phyloP scores from a whole-genome alignment of 2,888 invertebrate genomes.

The Stenichneumon culpator region DNA sequence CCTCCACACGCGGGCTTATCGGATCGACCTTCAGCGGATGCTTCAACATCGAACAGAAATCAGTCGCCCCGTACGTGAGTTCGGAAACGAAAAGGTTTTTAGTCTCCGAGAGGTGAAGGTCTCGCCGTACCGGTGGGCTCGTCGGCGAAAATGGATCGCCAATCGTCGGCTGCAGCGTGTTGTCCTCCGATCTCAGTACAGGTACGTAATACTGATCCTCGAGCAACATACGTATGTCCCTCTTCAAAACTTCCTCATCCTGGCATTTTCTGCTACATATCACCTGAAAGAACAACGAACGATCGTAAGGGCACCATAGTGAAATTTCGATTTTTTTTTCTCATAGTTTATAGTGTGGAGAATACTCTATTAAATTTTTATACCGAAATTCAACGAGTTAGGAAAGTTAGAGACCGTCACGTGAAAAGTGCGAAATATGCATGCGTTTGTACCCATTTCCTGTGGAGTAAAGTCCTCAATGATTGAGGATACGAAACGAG shows the following conservation, averaged over 20 bases:
- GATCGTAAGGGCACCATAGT: too few species aligned
- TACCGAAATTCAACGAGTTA: too few species aligned
- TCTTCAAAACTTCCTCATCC: conserved; percentile 84
- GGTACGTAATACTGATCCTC: conserved; percentile 95
- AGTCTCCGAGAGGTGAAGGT: neutral
- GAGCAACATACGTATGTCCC: conserved; percentile 88
- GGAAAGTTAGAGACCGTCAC: too few species aligned
- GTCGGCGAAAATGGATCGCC: conserved; percentile 92
- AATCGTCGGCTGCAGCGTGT: conserved; percentile 90
- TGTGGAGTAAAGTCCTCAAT: too few species aligned
- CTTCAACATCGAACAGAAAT: conserved; percentile 83
- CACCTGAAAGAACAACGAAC: conserved; percentile 87
- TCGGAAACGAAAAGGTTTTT: conserved; percentile 35
- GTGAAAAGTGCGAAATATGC: too few species aligned
- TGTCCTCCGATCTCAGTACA: conserved; percentile 92
- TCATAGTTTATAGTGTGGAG: too few species aligned
- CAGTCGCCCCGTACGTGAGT: conserved; percentile 12
- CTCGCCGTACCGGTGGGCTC: conserved; percentile 88
- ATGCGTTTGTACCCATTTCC: too few species aligned
- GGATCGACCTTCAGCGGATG: conserved; percentile 88
- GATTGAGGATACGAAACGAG: neutral
- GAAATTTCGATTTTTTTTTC: too few species aligned
- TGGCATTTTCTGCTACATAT: conserved; percentile 89
- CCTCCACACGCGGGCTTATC: conserved; percentile 90
- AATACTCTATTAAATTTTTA: too few species aligned